Evolutionary conservation across 2,113 vertebrate species (phyloP), one percentile per base, ranked within the genome.

Genomic region (Silurus glanis): DNA sequence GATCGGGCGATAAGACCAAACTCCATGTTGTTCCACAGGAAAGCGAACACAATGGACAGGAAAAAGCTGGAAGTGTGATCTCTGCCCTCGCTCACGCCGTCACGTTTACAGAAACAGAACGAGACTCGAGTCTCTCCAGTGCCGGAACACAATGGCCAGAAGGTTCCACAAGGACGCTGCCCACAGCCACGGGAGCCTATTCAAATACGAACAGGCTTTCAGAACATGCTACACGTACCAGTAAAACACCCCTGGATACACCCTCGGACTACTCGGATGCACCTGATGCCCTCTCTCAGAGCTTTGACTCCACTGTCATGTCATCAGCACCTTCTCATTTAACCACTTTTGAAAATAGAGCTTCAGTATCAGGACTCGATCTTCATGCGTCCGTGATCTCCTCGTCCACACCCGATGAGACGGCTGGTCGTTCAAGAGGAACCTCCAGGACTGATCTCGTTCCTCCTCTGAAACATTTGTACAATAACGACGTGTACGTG

Each of bases 11-110:
- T 93, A 94, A 91, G 90, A 91, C 89, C 91, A 90, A 92, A 86
- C 89, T 89, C 83, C 84, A 71, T 76, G 87, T 94, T 94, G 88
- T 94, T 95, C 93, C 94, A 92, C 94, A 94, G 95, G 95, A 95
- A 95, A 87, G 13, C 23, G 49, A 47, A n/a, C 91, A 95, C 95
- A 95, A 95, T 95, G 88, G 91, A 90, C 87, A 92, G 95, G 95
- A 95, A 90, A 89, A 91, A 90, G 91, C 95, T 95, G 95, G 91
- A 76, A 84, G 76, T 10, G 25, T 79, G 74, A 86, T 80, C 89
- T 80, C 79, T 45, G 80, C 85, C 87, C 87, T 83, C 53, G 16
- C 59, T 14, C 12, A 71, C 72, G 25, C 84, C 28, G 71, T 72
- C 55, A 51, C 28, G 5, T 47, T 75, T 23, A 59, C 69, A 8